These are phyloP conservation scores for Pegoplata infirma DNA, from an alignment of 2,888 invertebrate genomes.

Conservation along the genomic window DNA sequence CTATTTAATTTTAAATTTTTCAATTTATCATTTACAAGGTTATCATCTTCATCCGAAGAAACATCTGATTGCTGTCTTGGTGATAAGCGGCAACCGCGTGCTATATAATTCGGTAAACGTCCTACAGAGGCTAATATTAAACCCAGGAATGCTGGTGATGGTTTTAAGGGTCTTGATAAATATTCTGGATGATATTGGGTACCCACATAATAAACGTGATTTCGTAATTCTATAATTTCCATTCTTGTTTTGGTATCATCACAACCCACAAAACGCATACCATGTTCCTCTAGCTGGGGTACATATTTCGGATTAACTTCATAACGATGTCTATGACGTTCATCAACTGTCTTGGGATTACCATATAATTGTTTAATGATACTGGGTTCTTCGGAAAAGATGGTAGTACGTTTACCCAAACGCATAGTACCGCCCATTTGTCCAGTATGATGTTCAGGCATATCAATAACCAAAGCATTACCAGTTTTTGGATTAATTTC, in stretches of 20 bases:
- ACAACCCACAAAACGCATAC: conserved; percentile 92
- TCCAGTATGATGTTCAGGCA: conserved; percentile 98
- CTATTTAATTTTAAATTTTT: conserved; percentile 57
- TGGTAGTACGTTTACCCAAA: conserved; percentile 93
- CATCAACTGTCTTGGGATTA: conserved; percentile 88
- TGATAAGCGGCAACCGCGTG: conserved; percentile 86
- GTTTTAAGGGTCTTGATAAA: conserved; percentile 91
- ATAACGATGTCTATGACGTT: conserved; percentile 97
- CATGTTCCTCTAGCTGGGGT: conserved; percentile 86
- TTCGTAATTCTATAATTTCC: conserved; percentile 93
- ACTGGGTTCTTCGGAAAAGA: conserved; percentile 82
- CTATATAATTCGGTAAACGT: conserved; percentile 86
- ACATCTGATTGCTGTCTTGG: conserved; percentile 87
- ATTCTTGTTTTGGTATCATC: conserved; percentile 92
- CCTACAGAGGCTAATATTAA: conserved; percentile 93
- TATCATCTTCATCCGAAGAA: conserved; percentile 81
- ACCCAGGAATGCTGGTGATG: conserved; percentile 97
- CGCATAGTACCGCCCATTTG: conserved; percentile 98
- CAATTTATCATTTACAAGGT: conserved; percentile 8
- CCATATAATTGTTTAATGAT: conserved; percentile 87
- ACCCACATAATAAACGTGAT: conserved; percentile 95
- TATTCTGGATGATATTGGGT: conserved; percentile 99
- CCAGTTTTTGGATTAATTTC: conserved; percentile 88
- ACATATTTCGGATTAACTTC: conserved; percentile 97
- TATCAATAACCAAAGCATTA: conserved; percentile 94